Evolutionary conservation across 2,113 vertebrate species (phyloP).

Genomic region (Melospiza georgiana): DNA sequence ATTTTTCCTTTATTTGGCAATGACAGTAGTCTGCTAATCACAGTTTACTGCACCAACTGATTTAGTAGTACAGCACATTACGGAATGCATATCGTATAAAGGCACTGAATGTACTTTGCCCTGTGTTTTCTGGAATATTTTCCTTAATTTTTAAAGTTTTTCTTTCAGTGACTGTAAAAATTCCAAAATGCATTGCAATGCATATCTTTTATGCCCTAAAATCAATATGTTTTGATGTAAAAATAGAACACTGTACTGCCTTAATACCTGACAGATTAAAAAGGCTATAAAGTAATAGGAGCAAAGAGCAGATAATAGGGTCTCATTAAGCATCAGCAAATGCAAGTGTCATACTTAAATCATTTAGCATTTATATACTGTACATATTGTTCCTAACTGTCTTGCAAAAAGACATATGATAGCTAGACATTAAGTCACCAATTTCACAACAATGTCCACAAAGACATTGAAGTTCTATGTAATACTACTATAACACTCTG

Average conservation of each 20-base stretch:
- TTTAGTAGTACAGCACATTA: constrained; percentile 24
- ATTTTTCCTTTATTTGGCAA: constrained; percentile 65
- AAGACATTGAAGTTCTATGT: constrained; percentile 85
- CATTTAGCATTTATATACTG: constrained; percentile 78
- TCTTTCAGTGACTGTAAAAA: constrained; percentile 67
- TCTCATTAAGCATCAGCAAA: constrained; percentile 78
- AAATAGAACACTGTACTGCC: constrained; percentile 73
- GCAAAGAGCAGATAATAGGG: constrained; percentile 72
- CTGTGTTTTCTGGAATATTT: constrained; percentile 66
- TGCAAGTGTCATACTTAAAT: constrained; percentile 76
- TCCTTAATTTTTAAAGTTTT: constrained; percentile 44
- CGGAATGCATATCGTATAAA: constrained; percentile 76
- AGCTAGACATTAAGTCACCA: constrained; percentile 84
- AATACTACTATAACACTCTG: constrained; percentile 86
- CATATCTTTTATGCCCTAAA: constrained; percentile 62
- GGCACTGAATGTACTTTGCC: constrained; percentile 78
- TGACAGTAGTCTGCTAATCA: constrained; percentile 29
- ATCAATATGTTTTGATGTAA: constrained; percentile 66
- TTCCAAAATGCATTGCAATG: constrained; percentile 71
- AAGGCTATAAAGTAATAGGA: constrained; percentile 70
- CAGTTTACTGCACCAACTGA: not conserved
- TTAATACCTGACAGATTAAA: constrained; percentile 69
- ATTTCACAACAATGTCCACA: constrained; percentile 83
- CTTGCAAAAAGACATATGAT: constrained; percentile 82
- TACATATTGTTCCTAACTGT: constrained; percentile 82